A percentile compares a stretch with the other conserved stretches of the same genome.
These are phyloP conservation scores for Rhaphigaster nebulosa DNA, from an alignment of 2,888 invertebrate species.

Conservation along the genomic window DNA sequence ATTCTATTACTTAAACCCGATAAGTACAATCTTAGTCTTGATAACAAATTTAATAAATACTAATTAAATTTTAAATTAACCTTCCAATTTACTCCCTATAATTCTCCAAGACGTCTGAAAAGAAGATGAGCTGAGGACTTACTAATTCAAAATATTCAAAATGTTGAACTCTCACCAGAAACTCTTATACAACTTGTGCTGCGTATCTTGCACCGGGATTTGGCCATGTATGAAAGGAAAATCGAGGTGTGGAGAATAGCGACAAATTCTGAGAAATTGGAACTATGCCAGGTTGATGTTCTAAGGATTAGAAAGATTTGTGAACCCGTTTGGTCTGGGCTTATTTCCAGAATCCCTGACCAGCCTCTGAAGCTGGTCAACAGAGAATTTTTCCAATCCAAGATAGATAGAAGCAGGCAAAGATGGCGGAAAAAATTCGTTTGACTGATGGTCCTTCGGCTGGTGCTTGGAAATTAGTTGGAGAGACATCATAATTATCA, in stretches of 20 bases:
- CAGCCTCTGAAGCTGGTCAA: background rate
- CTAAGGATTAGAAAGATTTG: conserved; percentile 4
- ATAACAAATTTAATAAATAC: too few relatives aligned
- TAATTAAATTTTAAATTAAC: too few relatives aligned
- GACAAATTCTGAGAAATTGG: background rate
- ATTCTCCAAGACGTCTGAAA: too few relatives aligned
- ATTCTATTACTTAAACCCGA: too few relatives aligned
- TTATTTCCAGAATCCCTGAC: background rate
- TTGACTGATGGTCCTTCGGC: too few relatives aligned
- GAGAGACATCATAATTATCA: too few relatives aligned
- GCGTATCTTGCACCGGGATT: background rate
- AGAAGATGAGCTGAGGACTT: too few relatives aligned
- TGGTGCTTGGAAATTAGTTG: too few relatives aligned
- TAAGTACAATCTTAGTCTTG: too few relatives aligned
- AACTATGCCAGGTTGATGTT: background rate
- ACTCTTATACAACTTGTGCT: background rate
- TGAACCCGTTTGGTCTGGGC: background rate
- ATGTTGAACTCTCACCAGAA: background rate
- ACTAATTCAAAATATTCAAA: too few relatives aligned
- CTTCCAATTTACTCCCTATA: too few relatives aligned
- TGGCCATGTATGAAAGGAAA: background rate
- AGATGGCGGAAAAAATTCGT: background rate
- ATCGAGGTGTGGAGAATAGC: background rate
- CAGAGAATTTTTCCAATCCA: background rate
- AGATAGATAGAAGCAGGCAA: background rate